Evolutionary conservation across 2,888 invertebrate species (phyloP), one percentile per base, ranked within the genome.

Genomic region (Odontocerum albicorne): DNA sequence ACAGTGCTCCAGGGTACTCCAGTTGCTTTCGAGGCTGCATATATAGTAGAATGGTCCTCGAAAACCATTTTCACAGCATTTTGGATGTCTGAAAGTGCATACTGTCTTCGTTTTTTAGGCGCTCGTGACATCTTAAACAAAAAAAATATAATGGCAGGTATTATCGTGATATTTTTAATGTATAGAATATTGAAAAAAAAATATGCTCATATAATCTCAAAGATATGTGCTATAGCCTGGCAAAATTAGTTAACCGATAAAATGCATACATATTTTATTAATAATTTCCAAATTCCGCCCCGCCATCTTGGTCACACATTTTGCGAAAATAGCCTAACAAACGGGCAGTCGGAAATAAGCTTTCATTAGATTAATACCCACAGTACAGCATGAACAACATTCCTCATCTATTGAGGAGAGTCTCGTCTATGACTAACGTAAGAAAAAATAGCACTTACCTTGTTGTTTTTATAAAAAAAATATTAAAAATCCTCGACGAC

Each of bases 1-100:
- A 43, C 43, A n/a, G 43, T 43, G 13, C 43, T 43, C 43, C 43
- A 43, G 21, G 43, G 43, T 27, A 43, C 43, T 19, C 40, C 40
- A 17, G 40, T 39, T n/a, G 43, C 43, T 22, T 22, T 43, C 13
- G 43, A 43, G 13, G 43, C 43, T 12, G 43, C 43, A 43, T 43
- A 43, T 4, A 43, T 27, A 8, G 22, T 22, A 21, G 12, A 22
- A 21, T 43, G n/a, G 12, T 43, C 22, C 40, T 17, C 40, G 17
- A 16, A 4, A 21, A 22, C 43, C 13, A 43, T 21, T 21, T 43
- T 27, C 21, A 22, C 27, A 43, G 21, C 13, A 12, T 12, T 35
- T 35, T 35, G 13, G 8, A 22, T 15, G 16, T 43, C 40, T 17
- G 40, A 17, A 39, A 19, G 40, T n/a, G 40, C 17, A 39, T 39